These are phyloP conservation scores for Crossaster papposus DNA, from an alignment of 53 echinoderm and acorn worm species.

Conservation along the genomic window DNA sequence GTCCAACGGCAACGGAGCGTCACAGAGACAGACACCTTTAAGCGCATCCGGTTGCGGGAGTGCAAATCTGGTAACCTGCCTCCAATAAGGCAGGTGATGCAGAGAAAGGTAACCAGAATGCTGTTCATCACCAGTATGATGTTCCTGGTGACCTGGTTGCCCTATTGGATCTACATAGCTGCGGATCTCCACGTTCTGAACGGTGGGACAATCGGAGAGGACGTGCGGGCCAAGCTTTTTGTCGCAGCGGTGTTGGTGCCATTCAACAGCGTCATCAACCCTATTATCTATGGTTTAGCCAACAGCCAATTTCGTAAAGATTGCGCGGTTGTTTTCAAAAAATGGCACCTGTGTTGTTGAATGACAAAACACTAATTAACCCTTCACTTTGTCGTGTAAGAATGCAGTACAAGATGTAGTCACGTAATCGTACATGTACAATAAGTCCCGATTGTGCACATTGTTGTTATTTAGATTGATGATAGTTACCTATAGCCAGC, in stretches of 20 bases:
- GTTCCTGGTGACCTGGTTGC: conserved; percentile 34
- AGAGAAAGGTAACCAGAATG: conserved; percentile 30
- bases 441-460: no score
- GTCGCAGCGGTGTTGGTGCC: not conserved
- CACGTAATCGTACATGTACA: no score
- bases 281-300: conserved; percentile 8
- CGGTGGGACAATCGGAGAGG: not conserved
- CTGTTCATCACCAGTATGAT: conserved; percentile 34
- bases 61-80: not conserved
- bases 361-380: no score
- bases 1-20: not conserved
- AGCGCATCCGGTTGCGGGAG: not conserved
- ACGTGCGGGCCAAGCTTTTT: not conserved
- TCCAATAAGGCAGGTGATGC: not conserved
- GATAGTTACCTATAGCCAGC: no score
- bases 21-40: not conserved
- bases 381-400: no score
- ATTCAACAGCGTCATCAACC: conserved; percentile 26
- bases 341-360: not conserved
- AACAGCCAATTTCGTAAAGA: conserved; percentile 13
- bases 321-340: not conserved
- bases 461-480: no score
- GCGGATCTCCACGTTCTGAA: not conserved
- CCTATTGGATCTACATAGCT: conserved; percentile 34
- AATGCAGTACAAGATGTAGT: no score